Base-by-base conservation (phyloP, 2,797 vertebrate genomes). In the Trachops cirrhosus region DNA sequence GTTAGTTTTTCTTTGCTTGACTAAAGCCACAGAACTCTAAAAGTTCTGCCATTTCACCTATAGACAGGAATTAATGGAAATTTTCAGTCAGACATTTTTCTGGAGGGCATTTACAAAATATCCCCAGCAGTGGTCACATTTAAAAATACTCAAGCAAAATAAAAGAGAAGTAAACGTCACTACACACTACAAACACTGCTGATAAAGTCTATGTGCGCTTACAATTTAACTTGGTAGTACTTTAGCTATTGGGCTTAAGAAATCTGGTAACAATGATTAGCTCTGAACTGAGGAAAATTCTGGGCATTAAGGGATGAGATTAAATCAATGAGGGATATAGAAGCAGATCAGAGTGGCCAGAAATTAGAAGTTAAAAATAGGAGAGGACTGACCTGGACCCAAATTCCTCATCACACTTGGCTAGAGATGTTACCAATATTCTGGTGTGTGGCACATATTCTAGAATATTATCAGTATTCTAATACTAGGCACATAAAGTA, bases 81-180 rank as follows among this genome's bases (percentile, higher is more conserved):
- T 78, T 93, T 85, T 50, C 22, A 96, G 41, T 34, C 92, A 96
- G 96, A 92, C 79, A 14, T 93, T 94, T 95, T 93, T 91, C 70
- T 83, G 75, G 32, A 86, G 71, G 93, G 74, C 92, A 77, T 94
- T 96, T 41, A 89, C 50, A 86, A 95, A 94, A 67, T 46, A 75
- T 86, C 74, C 15, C 68, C 41, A 90, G 88, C 54, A 86, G 37
- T 92, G 78, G 87, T 16, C 64, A 26, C 67, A 52, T 79, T 95
- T 86, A 89, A 91, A 86, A 86, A 95, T 29, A 67, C 26, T 86
- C 46, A 0, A 21, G 41, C 9, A 26, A 59, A 86, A 77, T 19
- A 83, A 91, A 88, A 85, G 57, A 94, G 59, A 87, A 89, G 48
- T 71, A 80, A 78, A 73, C 9, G 11, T 24, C 14, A 0, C 57